Evolutionary conservation across 2,113 vertebrate genomes (phyloP).

Genomic region (Leucopternis melanops): DNA sequence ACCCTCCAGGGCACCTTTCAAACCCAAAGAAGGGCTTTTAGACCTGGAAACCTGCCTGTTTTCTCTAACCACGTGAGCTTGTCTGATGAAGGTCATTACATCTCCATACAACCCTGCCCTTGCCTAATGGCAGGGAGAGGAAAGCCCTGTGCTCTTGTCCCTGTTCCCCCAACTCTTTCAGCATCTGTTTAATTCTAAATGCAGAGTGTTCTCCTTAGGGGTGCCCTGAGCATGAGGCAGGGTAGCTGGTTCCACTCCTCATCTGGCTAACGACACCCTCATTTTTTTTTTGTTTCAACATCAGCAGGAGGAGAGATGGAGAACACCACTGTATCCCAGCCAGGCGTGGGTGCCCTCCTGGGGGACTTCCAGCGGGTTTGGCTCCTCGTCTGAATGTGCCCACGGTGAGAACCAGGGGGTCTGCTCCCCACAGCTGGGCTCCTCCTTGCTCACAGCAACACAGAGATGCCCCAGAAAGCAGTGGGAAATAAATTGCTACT

Average conservation of each 20-base stretch:
- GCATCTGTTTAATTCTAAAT: background rate
- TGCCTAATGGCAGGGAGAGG: background rate
- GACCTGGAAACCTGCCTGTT: background rate
- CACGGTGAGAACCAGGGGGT: background rate
- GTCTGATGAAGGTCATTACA: background rate
- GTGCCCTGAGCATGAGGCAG: background rate
- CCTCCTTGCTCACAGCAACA: background rate
- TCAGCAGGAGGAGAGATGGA: background rate
- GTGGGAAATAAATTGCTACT: background rate
- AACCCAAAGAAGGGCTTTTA: background rate
- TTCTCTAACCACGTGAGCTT: background rate
- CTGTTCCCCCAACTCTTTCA: background rate
- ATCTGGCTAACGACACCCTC: background rate
- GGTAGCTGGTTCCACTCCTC: background rate
- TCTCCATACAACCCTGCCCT: background rate
- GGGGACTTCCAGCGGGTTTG: background rate
- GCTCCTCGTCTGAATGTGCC: background rate
- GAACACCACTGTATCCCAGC: background rate
- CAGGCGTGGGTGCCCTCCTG: rapidly evolving
- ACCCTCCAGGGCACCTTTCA: too few relatives aligned
- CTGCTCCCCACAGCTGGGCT: background rate
- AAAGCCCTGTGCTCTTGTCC: background rate
- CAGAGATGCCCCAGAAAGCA: background rate
- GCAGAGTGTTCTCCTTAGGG: background rate
- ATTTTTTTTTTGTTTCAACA: background rate